Conservation (phyloP, 2,888 invertebrate species). For the Tortrix viridana region DNA sequence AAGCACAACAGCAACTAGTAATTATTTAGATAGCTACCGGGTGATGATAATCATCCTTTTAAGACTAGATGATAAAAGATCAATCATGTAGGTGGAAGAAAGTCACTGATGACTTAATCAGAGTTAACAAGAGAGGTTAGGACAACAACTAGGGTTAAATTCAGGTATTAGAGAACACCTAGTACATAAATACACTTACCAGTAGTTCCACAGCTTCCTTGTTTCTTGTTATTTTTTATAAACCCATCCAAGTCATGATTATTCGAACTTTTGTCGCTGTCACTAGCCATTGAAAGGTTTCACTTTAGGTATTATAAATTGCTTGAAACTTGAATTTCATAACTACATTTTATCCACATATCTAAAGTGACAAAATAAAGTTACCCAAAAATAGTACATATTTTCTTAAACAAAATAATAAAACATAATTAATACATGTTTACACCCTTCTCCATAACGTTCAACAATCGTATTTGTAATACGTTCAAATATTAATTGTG, state of each 20-base stretch:
- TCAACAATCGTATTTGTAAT: constrained; percentile 35
- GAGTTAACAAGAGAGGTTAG: constrained; percentile 30
- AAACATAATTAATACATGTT: constrained; percentile 63
- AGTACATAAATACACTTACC: constrained; percentile 56
- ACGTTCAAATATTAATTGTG: constrained; percentile 48
- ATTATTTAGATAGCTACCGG: too few species aligned
- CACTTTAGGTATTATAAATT: constrained; percentile 34
- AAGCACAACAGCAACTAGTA: too few species aligned
- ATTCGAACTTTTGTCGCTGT: constrained; percentile 79
- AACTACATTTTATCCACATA: constrained; percentile 25
- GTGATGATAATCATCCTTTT: too few species aligned
- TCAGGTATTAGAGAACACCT: constrained; percentile 2
- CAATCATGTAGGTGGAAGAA: constrained; percentile 33
- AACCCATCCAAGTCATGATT: constrained; percentile 77
- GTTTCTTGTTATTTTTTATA: constrained; percentile 69
- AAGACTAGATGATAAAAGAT: too few species aligned
- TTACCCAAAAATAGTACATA: not conserved
- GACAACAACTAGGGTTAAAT: constrained; percentile 7
- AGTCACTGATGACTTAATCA: constrained; percentile 36
- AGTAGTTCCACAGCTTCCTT: constrained; percentile 61
- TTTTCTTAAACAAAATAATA: constrained; percentile 50
- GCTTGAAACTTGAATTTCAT: constrained; percentile 20
- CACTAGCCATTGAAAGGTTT: constrained; percentile 81
- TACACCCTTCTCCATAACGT: constrained; percentile 59
- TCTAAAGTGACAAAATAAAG: constrained; percentile 10